Evolutionary conservation across 2,113 vertebrate species (phyloP).

Genomic region (Struthidea cinerea): DNA sequence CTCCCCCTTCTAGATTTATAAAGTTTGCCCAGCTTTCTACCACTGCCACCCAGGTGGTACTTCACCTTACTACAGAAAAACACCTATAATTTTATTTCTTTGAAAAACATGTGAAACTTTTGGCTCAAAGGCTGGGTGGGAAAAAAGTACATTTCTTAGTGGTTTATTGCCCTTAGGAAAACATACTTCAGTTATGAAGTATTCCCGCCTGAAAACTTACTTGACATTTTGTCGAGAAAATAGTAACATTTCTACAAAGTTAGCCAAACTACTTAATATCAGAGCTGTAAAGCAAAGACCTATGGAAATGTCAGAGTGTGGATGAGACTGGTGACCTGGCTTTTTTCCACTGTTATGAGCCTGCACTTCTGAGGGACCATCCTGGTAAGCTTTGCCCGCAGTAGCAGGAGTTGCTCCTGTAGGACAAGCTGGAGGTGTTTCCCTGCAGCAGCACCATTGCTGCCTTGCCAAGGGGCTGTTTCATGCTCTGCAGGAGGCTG

Average conservation of each 20-base stretch:
- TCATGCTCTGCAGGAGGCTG: neutral
- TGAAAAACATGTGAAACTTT: conserved; percentile 57
- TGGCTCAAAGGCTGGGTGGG: conserved; percentile 52
- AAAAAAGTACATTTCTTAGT: conserved; percentile 34
- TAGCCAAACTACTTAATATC: conserved; percentile 51
- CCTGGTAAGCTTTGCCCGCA: neutral
- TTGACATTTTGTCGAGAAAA: conserved; percentile 67
- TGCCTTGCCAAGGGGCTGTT: neutral
- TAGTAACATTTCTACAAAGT: conserved; percentile 62
- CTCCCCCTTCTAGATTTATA: conserved; percentile 26
- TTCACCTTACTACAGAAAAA: conserved; percentile 48
- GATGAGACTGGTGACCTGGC: neutral
- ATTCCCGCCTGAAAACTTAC: conserved; percentile 68
- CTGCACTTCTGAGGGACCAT: neutral
- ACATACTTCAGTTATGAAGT: conserved; percentile 66
- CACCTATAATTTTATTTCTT: conserved; percentile 65
- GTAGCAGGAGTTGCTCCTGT: neutral
- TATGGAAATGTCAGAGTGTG: conserved; percentile 38
- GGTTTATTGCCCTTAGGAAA: conserved; percentile 70
- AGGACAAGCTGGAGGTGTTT: neutral
- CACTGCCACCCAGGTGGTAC: conserved; percentile 59
- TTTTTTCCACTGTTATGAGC: neutral
- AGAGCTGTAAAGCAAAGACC: conserved; percentile 34
- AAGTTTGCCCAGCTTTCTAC: conserved; percentile 35
- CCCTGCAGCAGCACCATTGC: neutral